A percentile compares a stretch with the other conserved stretches of the same genome.
These are phyloP conservation scores for Drosophila ficusphila DNA, from an alignment of 1,140 invertebrate genomes.

Conservation along the genomic window DNA sequence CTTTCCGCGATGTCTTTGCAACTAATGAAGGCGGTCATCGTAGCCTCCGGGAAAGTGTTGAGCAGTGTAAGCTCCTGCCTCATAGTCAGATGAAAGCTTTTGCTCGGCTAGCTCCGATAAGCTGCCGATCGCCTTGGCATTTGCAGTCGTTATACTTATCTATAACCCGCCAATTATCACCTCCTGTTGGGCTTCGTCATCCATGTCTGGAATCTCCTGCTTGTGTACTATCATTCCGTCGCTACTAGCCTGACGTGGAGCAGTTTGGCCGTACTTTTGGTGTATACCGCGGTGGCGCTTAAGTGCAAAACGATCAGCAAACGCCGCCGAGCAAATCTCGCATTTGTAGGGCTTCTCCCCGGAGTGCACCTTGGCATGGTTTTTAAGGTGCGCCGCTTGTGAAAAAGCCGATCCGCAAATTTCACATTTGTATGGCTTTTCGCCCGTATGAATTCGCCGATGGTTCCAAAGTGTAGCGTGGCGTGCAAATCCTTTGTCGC, in stretches of 20 bases:
- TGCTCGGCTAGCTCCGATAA: slow-evolving; percentile 21
- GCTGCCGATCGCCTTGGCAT: slow-evolving; percentile 43
- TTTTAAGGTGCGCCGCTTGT: slow-evolving; percentile 94
- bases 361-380: slow-evolving; percentile 92
- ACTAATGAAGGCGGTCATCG: slow-evolving; percentile 43
- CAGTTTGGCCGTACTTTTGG: slow-evolving; percentile 88
- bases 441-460: slow-evolving; percentile 95
- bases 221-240: slow-evolving; percentile 81
- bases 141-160: slow-evolving; percentile 69
- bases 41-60: slow-evolving; percentile 41
- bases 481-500: slow-evolving; percentile 94
- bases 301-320: slow-evolving; percentile 92
- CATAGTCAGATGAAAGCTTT: slow-evolving; percentile 9
- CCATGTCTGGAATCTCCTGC: slow-evolving; percentile 80
- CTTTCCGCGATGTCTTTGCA: slow-evolving; percentile 11
- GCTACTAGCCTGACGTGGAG: slow-evolving; percentile 65
- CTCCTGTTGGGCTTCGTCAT: slow-evolving; percentile 83
- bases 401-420: slow-evolving; percentile 93
- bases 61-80: slow-evolving; percentile 9
- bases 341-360: slow-evolving; percentile 91
- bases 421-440: slow-evolving; percentile 94
- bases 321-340: slow-evolving; percentile 94
- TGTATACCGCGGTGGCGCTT: slow-evolving; percentile 91
- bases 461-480: slow-evolving; percentile 96
- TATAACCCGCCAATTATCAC: slow-evolving; percentile 83